phyloP scores from a whole-genome alignment of 2,888 invertebrate genomes.

The Eupithecia abbreviata region DNA sequence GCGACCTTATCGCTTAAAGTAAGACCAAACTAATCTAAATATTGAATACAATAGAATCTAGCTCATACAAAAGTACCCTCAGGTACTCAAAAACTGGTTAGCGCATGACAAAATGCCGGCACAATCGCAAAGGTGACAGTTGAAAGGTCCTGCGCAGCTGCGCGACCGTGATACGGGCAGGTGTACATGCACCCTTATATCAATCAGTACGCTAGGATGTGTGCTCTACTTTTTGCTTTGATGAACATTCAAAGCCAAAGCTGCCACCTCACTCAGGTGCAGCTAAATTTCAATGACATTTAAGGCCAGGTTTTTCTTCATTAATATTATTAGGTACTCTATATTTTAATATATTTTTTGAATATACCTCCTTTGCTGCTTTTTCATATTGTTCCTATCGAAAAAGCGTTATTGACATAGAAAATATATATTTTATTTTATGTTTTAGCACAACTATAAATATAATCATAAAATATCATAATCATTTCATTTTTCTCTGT shows the following conservation, averaged over 20 bases:
- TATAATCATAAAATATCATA: no score
- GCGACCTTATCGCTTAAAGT: no score
- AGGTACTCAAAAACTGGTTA: slow-evolving; percentile 27
- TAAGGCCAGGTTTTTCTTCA: no score
- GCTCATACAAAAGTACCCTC: slow-evolving; percentile 23
- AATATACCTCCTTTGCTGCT: no score
- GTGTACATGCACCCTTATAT: slow-evolving; percentile 56
- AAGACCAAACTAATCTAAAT: neutral
- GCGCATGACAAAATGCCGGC: slow-evolving; percentile 35
- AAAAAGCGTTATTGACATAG: no score
- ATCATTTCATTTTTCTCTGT: no score
- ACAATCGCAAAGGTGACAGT: slow-evolving; percentile 50
- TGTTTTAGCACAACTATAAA: no score
- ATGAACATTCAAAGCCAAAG: neutral
- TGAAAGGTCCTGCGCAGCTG: slow-evolving; percentile 67
- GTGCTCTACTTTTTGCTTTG: slow-evolving; percentile 52
- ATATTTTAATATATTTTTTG: no score
- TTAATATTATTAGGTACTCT: no score
- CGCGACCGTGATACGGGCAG: slow-evolving; percentile 69
- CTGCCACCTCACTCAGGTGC: neutral
- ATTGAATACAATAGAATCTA: neutral
- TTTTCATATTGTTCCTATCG: no score
- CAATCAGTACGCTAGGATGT: slow-evolving; percentile 15
- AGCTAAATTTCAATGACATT: neutral
- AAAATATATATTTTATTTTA: no score